These are phyloP conservation scores for Rana temporaria DNA, from an alignment of 2,113 vertebrate genomes.

Conservation along the genomic window DNA sequence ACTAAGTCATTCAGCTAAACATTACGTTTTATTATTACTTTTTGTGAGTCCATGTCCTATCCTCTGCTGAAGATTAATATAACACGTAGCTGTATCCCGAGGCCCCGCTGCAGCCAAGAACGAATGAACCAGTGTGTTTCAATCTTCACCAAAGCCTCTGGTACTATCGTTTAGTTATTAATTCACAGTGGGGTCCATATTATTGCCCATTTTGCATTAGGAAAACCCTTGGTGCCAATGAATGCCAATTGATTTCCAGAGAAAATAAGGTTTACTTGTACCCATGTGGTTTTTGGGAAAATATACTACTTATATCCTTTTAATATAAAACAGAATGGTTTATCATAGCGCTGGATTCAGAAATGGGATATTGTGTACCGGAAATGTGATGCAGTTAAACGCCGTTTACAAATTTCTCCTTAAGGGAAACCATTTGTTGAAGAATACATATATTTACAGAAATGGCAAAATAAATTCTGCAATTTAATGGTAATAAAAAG, in stretches of 20 bases:
- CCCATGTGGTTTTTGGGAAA: neutral
- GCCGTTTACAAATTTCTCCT: too few species aligned
- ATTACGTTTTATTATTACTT: conserved; percentile 24
- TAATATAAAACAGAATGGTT: neutral
- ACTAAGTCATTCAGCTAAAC: neutral
- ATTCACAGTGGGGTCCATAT: conserved; percentile 14
- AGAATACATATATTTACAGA: neutral
- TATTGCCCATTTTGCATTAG: conserved; percentile 21
- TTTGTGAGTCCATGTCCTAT: conserved; percentile 5
- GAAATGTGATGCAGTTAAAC: too few species aligned
- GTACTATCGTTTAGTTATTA: conserved; percentile 12
- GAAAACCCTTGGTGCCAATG: conserved; percentile 15
- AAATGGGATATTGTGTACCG: too few species aligned
- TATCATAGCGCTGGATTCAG: neutral
- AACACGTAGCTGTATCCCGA: neutral
- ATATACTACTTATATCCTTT: neutral
- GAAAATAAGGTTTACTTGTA: neutral
- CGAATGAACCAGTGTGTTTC: conserved; percentile 15
- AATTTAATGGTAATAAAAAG: too few species aligned
- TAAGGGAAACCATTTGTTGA: too few species aligned
- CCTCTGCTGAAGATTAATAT: conserved; percentile 13
- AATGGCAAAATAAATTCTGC: too few species aligned
- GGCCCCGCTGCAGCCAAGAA: neutral
- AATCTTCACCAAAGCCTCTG: conserved; percentile 17
- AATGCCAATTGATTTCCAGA: conserved; percentile 4